A percentile compares a stretch with the other conserved stretches of the same genome.
Conservation (phyloP, 2,888 invertebrate genomes). For the Ethmia dodecea region DNA sequence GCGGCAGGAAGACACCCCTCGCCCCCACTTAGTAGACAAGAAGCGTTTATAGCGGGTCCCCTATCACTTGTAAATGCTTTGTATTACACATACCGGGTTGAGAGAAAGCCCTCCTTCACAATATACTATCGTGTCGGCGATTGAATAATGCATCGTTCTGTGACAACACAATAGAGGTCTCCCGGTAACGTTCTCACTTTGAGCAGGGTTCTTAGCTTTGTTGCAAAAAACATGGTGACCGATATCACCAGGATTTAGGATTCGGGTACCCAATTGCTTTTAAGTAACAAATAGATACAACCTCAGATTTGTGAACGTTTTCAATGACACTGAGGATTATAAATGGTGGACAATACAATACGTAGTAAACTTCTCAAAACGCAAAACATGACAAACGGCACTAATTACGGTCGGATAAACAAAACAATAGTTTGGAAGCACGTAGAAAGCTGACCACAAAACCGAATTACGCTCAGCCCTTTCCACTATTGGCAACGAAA, state of each 20-base stretch:
- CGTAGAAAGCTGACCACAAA: conserved; percentile 44
- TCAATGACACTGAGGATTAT: too few species aligned
- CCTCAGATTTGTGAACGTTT: too few species aligned
- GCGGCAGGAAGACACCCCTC: conserved; percentile 19
- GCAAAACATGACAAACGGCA: conserved; percentile 37
- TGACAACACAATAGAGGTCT: conserved; percentile 35
- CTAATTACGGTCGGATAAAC: conserved; percentile 47
- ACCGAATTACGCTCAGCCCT: conserved; percentile 47
- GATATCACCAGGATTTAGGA: conserved; percentile 11
- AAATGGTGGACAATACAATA: too few species aligned
- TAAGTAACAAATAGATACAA: too few species aligned
- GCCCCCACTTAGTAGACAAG: conserved; percentile 27
- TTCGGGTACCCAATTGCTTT: too few species aligned
- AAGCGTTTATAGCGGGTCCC: conserved; percentile 32
- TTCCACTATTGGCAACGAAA: conserved; percentile 44
- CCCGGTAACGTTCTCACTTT: conserved; percentile 22
- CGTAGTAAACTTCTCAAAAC: conserved; percentile 19
- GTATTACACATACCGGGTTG: conserved; percentile 30
- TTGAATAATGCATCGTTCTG: conserved; percentile 44
- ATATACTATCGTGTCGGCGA: conserved; percentile 36
- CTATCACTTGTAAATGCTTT: conserved; percentile 46
- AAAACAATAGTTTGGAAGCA: conserved; percentile 44
- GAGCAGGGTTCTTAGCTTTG: conserved; percentile 31
- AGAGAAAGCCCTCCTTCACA: conserved; percentile 22
- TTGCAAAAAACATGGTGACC: conserved; percentile 30